Conservation (phyloP, 2,797 vertebrate species). For the Enoplosus armatus region DNA sequence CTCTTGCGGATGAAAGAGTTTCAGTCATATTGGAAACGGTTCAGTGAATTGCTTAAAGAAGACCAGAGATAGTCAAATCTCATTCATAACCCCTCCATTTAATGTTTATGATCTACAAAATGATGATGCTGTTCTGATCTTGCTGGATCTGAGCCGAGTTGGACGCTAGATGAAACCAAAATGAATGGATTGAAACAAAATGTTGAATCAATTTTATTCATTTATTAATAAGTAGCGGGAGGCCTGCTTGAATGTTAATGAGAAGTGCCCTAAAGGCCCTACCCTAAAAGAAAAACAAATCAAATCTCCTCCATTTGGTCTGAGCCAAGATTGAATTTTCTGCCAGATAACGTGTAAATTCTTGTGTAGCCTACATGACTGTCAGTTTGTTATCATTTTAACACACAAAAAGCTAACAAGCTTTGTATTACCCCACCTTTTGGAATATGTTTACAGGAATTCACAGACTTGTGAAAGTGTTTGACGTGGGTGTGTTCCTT, state of each 20-base stretch:
- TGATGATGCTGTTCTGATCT: slow-evolving; percentile 4
- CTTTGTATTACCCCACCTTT: background rate
- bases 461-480: too few relatives aligned
- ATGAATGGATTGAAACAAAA: slow-evolving; percentile 17
- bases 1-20: background rate
- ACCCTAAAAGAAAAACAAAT: background rate
- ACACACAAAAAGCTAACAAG: background rate
- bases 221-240: slow-evolving; percentile 15
- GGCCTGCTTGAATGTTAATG: slow-evolving; percentile 21
- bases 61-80: background rate
- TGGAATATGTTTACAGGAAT: slow-evolving; percentile 9
- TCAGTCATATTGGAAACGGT: background rate
- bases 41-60: slow-evolving; percentile 20
- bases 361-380: background rate
- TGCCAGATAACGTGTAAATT: background rate
- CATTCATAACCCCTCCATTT: slow-evolving; percentile 1
- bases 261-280: background rate
- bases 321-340: background rate
- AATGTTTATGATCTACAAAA: slow-evolving; percentile 28
- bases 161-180: slow-evolving; percentile 4
- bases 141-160: background rate
- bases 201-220: slow-evolving; percentile 7
- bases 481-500: background rate
- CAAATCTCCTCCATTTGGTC: background rate
- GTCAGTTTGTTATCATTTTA: background rate